phyloP scores from a whole-genome alignment of 2,113 vertebrate species.

The Mixornis gularis region DNA sequence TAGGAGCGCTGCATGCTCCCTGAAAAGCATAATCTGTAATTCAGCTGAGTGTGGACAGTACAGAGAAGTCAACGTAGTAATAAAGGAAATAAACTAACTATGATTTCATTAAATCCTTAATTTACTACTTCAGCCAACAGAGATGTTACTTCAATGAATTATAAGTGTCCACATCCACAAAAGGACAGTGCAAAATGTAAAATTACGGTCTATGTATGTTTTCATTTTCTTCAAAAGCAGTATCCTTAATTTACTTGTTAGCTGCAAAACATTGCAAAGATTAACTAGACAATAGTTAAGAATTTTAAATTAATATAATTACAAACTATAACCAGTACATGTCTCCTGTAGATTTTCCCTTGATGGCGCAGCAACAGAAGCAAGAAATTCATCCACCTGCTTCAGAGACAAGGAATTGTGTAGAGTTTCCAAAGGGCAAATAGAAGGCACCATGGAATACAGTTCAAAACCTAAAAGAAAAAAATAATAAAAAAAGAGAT shows the following conservation, averaged over 20 bases:
- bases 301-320: constrained; percentile 13
- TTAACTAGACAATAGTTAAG: background rate
- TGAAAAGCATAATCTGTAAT: background rate
- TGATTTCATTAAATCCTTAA: background rate
- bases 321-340: constrained; percentile 65
- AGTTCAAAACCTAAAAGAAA: constrained; percentile 82
- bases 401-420: constrained; percentile 89
- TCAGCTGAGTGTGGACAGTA: background rate
- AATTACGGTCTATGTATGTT: background rate
- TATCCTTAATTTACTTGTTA: background rate
- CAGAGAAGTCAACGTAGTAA: background rate
- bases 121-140: background rate
- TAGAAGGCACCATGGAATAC: constrained; percentile 92
- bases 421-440: constrained; percentile 88
- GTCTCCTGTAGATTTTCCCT: constrained; percentile 69
- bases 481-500: constrained; percentile 21
- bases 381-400: constrained; percentile 89
- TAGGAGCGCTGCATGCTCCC: background rate
- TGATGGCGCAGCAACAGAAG: constrained; percentile 77
- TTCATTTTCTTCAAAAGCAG: background rate
- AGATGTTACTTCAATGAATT: background rate
- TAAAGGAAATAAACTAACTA: background rate
- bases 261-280: background rate
- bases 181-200: background rate
- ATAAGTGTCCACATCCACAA: background rate